Conservation (phyloP, 2,797 vertebrate genomes). For the Anomalospiza imberbis region DNA sequence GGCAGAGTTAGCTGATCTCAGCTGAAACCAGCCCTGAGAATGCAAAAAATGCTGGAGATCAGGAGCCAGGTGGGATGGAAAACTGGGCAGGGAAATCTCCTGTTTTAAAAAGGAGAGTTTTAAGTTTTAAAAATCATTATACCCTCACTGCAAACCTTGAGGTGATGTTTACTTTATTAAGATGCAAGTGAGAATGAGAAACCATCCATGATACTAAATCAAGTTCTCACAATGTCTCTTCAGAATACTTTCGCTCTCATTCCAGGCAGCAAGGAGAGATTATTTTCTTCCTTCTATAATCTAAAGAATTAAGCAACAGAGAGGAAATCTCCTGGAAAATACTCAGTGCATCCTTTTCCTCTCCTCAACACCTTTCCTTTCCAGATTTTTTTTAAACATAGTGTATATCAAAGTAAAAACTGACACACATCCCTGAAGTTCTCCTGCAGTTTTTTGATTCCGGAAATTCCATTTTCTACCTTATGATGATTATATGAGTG, state of each 20-base stretch:
- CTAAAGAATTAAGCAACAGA: constrained; percentile 63
- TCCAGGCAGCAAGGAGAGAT: constrained; percentile 6
- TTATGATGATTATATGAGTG: constrained; percentile 73
- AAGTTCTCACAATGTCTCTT: constrained; percentile 31
- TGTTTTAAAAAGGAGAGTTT: constrained; percentile 50
- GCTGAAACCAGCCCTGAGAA: not conserved
- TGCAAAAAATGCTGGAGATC: not conserved
- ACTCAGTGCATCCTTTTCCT: constrained; percentile 9
- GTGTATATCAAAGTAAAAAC: constrained; percentile 73
- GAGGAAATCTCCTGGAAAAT: constrained; percentile 62
- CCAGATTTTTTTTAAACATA: constrained; percentile 22
- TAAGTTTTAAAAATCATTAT: constrained; percentile 37
- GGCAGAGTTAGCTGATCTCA: not conserved
- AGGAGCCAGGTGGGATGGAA: not conserved
- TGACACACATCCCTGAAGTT: constrained; percentile 70
- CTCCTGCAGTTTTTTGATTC: constrained; percentile 76
- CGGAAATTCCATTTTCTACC: constrained; percentile 76
- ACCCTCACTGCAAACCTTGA: constrained; percentile 21
- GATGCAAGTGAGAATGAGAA: constrained; percentile 42
- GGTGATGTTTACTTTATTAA: constrained; percentile 55
- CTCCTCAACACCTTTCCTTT: not conserved
- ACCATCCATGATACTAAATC: constrained; percentile 33
- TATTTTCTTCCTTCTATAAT: constrained; percentile 21
- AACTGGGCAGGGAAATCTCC: not conserved
- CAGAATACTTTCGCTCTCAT: constrained; percentile 34